Evolutionary conservation across 2,113 vertebrate species (phyloP).

Genomic region (Lanius collurio): DNA sequence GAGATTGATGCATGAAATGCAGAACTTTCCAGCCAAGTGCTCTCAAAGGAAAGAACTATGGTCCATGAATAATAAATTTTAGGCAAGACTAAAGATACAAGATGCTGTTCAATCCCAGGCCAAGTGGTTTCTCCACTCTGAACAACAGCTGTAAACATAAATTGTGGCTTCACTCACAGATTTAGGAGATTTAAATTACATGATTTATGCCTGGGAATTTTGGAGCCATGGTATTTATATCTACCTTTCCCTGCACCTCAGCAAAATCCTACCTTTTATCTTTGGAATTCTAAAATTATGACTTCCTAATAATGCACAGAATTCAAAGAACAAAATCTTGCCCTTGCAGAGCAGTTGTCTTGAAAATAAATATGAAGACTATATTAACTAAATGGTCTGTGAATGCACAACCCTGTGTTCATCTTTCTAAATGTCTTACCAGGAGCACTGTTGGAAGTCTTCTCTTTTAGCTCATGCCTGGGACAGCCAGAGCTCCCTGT

Average conservation of each 20-base stretch:
- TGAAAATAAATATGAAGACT: neutral
- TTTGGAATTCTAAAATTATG: slow-evolving; percentile 2
- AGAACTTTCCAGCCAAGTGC: slow-evolving; percentile 33
- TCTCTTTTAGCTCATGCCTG: neutral
- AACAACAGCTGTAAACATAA: slow-evolving; percentile 49
- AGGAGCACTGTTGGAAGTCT: neutral
- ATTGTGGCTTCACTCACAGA: neutral
- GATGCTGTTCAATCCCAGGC: neutral
- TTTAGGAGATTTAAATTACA: slow-evolving; percentile 51
- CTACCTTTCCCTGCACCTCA: neutral
- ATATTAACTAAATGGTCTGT: neutral
- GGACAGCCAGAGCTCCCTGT: neutral
- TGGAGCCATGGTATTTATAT: neutral
- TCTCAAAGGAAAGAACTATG: slow-evolving; percentile 8
- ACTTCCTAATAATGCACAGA: neutral
- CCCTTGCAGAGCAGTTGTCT: neutral
- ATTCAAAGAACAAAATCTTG: slow-evolving; percentile 8
- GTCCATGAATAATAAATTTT: slow-evolving; percentile 62
- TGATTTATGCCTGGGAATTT: slow-evolving; percentile 29
- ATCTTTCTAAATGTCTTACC: neutral
- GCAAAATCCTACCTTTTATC: slow-evolving; percentile 21
- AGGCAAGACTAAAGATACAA: slow-evolving; percentile 51
- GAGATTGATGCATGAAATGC: slow-evolving; percentile 56
- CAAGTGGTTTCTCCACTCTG: slow-evolving; percentile 24
- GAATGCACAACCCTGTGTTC: neutral